Percentiles rank a stretch among this genome's conserved stretches.
phyloP scores from a whole-genome alignment of 2,113 vertebrate genomes.

The Turnix velox region DNA sequence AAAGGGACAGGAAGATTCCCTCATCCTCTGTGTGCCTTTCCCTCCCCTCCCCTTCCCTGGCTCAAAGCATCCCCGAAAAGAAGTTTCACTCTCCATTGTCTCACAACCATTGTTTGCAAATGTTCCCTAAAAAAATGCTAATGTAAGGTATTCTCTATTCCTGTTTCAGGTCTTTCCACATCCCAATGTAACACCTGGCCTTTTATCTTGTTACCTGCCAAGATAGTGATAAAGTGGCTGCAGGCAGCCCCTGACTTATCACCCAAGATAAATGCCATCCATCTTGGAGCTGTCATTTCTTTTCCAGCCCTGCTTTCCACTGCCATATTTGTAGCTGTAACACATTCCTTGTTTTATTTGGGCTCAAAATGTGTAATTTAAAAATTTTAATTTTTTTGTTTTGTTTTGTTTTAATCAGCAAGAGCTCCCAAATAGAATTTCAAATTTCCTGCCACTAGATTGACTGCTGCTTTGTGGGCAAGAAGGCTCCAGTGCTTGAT shows the following conservation, averaged over 20 bases:
- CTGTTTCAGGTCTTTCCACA: slow-evolving; percentile 15
- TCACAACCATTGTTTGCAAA: slow-evolving; percentile 35
- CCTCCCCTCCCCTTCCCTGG: neutral
- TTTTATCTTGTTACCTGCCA: slow-evolving; percentile 36
- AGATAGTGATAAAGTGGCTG: slow-evolving; percentile 1
- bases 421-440: neutral
- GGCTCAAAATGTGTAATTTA: neutral
- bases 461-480: neutral
- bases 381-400: neutral
- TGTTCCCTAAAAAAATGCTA: slow-evolving; percentile 2
- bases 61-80: neutral
- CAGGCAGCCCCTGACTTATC: neutral
- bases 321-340: neutral
- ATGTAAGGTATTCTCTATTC: neutral
- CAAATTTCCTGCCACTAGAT: neutral
- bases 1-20: slow-evolving; percentile 30
- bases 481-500: neutral
- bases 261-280: neutral
- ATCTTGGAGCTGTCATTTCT: neutral
- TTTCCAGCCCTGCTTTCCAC: neutral
- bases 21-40: neutral
- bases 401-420: neutral
- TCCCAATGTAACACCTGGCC: slow-evolving; percentile 23
- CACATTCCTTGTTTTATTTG: neutral
- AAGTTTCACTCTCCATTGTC: slow-evolving; percentile 36